Evolutionary conservation across 2,888 invertebrate genomes (phyloP).

Genomic region (Pyrgus malvae): DNA sequence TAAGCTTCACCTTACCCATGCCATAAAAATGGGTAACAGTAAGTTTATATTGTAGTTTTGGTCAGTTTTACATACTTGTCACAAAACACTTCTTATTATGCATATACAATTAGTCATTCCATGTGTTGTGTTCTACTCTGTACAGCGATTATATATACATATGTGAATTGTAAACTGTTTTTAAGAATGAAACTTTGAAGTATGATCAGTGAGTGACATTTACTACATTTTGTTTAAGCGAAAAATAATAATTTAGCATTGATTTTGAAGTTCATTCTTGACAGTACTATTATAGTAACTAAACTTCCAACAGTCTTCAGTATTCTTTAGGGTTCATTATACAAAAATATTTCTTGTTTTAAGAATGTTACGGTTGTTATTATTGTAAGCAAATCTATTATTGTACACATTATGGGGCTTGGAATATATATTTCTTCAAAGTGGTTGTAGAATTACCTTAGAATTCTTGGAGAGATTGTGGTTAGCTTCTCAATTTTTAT

Average conservation of each 20-base stretch:
- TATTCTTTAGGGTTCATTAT: constrained; percentile 17
- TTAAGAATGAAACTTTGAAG: not conserved
- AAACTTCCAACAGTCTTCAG: constrained; percentile 24
- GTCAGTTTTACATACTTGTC: constrained; percentile 6
- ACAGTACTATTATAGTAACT: not conserved
- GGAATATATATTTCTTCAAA: not conserved
- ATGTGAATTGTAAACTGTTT: not conserved
- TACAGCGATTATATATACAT: constrained; percentile 14
- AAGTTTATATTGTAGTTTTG: not conserved
- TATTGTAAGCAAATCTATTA: constrained; percentile 13
- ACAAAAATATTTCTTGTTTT: constrained; percentile 13
- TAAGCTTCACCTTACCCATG: too few species aligned
- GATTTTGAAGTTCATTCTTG: constrained; percentile 6
- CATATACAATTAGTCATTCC: constrained; percentile 57
- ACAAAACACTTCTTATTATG: constrained; percentile 32
- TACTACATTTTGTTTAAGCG: not conserved
- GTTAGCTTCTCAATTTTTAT: not conserved
- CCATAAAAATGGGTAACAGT: not conserved
- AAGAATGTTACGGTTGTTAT: constrained; percentile 25
- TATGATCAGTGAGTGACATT: not conserved
- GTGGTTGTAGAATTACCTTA: not conserved
- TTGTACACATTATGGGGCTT: not conserved
- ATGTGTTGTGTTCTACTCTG: constrained; percentile 60
- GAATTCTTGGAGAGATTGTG: not conserved
- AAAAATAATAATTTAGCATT: too few species aligned